Conservation (phyloP, 1,140 invertebrate genomes). For the Tachypleus tridentatus region DNA sequence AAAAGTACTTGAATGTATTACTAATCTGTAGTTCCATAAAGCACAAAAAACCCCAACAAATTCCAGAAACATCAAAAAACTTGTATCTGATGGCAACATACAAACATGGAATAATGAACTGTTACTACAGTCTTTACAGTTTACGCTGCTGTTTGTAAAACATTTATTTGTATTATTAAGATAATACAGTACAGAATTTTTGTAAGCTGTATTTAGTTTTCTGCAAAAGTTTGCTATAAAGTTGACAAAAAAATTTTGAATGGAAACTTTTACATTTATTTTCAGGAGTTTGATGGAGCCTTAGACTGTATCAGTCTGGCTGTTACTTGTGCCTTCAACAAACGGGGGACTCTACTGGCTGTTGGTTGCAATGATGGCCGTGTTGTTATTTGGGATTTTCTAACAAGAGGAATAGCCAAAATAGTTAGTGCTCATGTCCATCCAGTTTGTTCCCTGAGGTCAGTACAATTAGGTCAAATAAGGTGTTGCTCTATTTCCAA, state of each 20-base stretch:
- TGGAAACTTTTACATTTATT: conserved; percentile 57
- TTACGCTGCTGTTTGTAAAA: background rate
- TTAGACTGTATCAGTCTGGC: conserved; percentile 71
- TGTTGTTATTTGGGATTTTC: conserved; percentile 96
- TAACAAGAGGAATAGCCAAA: conserved; percentile 93
- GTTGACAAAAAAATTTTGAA: conserved; percentile 43
- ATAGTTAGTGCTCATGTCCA: conserved; percentile 96
- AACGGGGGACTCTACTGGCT: conserved; percentile 86
- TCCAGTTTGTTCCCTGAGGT: conserved; percentile 89
- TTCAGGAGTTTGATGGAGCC: conserved; percentile 48
- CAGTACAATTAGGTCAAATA: conserved; percentile 1
- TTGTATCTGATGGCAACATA: background rate
- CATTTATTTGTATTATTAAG: conserved; percentile 2
- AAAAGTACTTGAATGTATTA: too few species aligned
- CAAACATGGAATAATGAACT: background rate
- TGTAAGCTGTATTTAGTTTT: background rate
- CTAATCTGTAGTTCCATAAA: too few species aligned
- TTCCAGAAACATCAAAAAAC: too few species aligned
- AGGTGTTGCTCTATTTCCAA: background rate
- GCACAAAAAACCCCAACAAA: too few species aligned
- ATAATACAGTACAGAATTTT: background rate
- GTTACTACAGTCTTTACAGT: background rate
- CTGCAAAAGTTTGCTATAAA: background rate
- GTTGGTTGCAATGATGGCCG: conserved; percentile 98
- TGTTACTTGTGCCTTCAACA: conserved; percentile 91